Base-by-base conservation (phyloP, 2,113 vertebrate species). In the Paradisaea rubra region DNA sequence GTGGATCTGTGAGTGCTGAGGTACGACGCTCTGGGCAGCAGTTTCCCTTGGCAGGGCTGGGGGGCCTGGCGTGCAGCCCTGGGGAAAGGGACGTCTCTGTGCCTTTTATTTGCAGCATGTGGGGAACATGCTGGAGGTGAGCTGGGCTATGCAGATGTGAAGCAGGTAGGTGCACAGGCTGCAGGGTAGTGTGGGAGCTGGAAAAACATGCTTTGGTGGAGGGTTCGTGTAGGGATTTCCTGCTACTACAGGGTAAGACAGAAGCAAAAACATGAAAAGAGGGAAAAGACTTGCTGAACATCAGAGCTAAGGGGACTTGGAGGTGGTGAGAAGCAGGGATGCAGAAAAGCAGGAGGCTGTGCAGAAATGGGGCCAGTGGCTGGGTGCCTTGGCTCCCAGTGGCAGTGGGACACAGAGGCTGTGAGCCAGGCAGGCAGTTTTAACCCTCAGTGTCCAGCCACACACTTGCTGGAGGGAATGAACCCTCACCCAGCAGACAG, bases 1-100 rank as follows among this genome's bases (percentile, higher is more conserved):
- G 35, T 39, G 70, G 12, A 37, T 79, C 56, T 2, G 3, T 35
- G 59, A 69, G 37, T 19, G 6, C 45, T 47, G 80, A 64, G 39
- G 8, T 65, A 21, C 37, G 76, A 10, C 0, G 6, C 71, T 22
- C 2, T 2, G 10, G 11, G 45, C 42, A 72, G n/a, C 27, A 57
- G 33, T 54, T 92, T 72, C 49, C 25, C 28, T 56, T 37, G 53
- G 42, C 56, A 49, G 30, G 45, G 33, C 13, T 3, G 2, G 42
- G 22, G 25, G 18, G 12, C 10, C 59, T 45, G 44, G 30, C 2
- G 0, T 49, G 72, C 37, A 61, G 68, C 50, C 19, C 49, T 0
- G 1, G 9, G 27, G 50, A 49, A 39, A 44, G 81, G 45, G 50
- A 60, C 0, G 1, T 27, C 31, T 81, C 45, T 0, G 0, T 1